Percentiles rank a stretch among this genome's conserved stretches.
Conservation (phyloP, 2,113 vertebrate genomes). For the Petrocephalus microphthalmus region DNA sequence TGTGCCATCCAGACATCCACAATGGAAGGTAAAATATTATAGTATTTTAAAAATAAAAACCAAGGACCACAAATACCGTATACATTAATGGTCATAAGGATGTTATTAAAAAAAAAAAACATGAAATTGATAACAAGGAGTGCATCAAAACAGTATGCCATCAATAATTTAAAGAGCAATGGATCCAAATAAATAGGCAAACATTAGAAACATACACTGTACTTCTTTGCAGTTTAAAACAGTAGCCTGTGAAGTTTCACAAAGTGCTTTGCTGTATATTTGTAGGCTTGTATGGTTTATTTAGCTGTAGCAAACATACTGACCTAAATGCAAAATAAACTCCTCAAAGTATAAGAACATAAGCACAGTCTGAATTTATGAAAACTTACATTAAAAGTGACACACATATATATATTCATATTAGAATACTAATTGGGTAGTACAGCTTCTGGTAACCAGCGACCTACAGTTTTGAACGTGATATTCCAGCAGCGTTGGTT, state of each 20-base stretch:
- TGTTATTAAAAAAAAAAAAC: background rate
- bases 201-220: conserved; percentile 61
- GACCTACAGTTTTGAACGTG: conserved; percentile 1
- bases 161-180: conserved; percentile 63
- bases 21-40: background rate
- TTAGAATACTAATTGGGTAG: conserved; percentile 15
- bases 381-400: conserved; percentile 11
- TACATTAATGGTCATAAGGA: background rate
- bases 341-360: background rate
- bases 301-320: conserved; percentile 9
- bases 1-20: background rate
- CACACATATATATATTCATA: conserved; percentile 26
- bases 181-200: conserved; percentile 68
- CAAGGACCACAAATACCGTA: background rate
- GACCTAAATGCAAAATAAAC: conserved; percentile 1
- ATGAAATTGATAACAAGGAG: background rate
- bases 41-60: background rate
- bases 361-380: conserved; percentile 6
- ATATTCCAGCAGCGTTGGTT: background rate
- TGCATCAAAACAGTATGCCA: conserved; percentile 38
- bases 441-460: background rate
- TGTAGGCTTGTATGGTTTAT: background rate
- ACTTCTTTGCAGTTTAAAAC: conserved; percentile 49
- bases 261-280: conserved; percentile 56
- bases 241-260: conserved; percentile 51